These are phyloP conservation scores for Sternotherus odoratus DNA, from an alignment of 2,797 vertebrate species.

Conservation along the genomic window DNA sequence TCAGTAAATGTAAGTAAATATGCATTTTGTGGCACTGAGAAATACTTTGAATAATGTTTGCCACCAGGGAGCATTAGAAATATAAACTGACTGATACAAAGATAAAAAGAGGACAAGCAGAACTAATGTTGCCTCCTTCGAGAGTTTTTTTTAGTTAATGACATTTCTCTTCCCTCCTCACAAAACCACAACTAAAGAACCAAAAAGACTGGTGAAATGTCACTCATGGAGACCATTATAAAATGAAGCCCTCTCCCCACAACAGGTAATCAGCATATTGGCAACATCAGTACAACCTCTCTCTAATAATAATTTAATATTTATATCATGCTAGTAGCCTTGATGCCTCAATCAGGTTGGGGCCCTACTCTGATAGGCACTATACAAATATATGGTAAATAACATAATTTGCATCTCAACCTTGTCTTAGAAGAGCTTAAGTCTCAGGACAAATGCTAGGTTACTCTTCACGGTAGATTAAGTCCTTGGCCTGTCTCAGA, in stretches of 20 bases:
- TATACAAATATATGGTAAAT: neutral
- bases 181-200: neutral
- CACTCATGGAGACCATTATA: neutral
- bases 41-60: neutral
- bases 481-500: neutral
- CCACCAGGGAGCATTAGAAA: neutral
- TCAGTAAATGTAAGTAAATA: neutral
- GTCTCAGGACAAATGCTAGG: neutral
- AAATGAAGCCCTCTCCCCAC: neutral
- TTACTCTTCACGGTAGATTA: neutral
- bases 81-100: neutral
- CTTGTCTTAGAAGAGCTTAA: neutral
- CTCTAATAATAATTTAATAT: neutral
- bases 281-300: neutral
- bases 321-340: neutral
- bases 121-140: neutral
- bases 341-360: neutral
- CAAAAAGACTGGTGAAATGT: neutral
- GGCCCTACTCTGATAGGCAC: neutral
- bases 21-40: neutral
- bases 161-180: neutral
- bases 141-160: neutral
- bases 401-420: neutral
- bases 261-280: neutral
- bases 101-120: neutral